Conservation (phyloP, 1,140 invertebrate genomes). For the Danaus melanippus region DNA sequence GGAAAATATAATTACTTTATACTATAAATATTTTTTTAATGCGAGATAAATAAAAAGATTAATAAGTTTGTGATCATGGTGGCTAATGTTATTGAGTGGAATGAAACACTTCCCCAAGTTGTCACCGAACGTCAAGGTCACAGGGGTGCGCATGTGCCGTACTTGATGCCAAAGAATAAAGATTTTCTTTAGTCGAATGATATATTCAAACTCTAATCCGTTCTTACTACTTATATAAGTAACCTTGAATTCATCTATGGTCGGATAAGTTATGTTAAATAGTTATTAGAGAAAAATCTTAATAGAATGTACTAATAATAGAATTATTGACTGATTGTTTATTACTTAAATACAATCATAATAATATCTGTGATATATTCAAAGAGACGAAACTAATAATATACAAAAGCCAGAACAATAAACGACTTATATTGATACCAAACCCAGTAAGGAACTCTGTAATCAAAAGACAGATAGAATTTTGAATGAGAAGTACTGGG, state of each 20-base stretch:
- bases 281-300: too few species aligned
- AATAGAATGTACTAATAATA: too few species aligned
- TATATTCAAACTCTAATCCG: constrained; percentile 13
- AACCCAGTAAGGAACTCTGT: constrained; percentile 1
- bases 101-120: constrained; percentile 19
- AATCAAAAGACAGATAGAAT: constrained; percentile 29
- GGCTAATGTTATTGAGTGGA: constrained; percentile 3
- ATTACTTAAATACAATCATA: too few species aligned
- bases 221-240: constrained; percentile 6
- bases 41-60: not conserved
- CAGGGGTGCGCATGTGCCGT: constrained; percentile 39
- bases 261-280: too few species aligned
- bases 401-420: not conserved
- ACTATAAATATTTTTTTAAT: too few species aligned
- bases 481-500: constrained; percentile 33
- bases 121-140: constrained; percentile 36
- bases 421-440: not conserved
- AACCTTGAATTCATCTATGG: constrained; percentile 5
- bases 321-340: too few species aligned
- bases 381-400: too few species aligned
- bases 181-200: constrained; percentile 25
- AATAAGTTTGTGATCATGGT: not conserved
- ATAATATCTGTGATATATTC: too few species aligned
- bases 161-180: constrained; percentile 32
- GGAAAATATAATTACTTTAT: too few species aligned